Conservation (phyloP, 1,140 invertebrate genomes). For the Heliconius hermathena region DNA sequence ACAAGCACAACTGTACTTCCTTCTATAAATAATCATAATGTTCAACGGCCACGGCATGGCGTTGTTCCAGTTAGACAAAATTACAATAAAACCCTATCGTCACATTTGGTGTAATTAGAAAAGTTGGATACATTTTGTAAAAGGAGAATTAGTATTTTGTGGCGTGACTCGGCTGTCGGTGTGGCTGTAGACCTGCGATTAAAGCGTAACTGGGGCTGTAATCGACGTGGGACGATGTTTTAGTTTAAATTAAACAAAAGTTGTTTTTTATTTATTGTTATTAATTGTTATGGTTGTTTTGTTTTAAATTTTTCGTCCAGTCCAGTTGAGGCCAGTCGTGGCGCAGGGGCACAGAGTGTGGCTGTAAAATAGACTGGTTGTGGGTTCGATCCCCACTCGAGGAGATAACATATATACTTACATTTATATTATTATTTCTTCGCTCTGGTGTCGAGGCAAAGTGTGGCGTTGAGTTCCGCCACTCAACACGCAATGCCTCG, state of each 20-base stretch:
- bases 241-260: slow-evolving; percentile 1
- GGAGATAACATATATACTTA: no score
- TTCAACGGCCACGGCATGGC: slow-evolving; percentile 28
- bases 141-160: slow-evolving; percentile 72
- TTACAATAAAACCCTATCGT: slow-evolving; percentile 61
- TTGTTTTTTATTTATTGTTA: not conserved
- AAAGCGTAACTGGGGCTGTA: slow-evolving; percentile 52
- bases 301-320: not conserved
- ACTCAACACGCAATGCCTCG: no score
- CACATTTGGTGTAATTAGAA: slow-evolving; percentile 72
- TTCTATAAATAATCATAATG: slow-evolving; percentile 34
- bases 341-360: no score
- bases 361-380: no score
- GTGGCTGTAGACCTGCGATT: slow-evolving; percentile 53
- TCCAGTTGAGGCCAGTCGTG: no score
- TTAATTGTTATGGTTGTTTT: not conserved
- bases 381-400: no score
- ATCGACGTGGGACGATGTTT: slow-evolving; percentile 34
- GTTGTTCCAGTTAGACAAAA: slow-evolving; percentile 54
- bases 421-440: no score
- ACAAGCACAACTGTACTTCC: slow-evolving; percentile 27
- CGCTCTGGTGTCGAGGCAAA: no score
- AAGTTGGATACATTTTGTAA: slow-evolving; percentile 71
- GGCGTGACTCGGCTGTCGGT: slow-evolving; percentile 52
- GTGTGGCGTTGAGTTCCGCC: no score